Evolutionary conservation across 2,888 invertebrate genomes (phyloP), one percentile per base, ranked within the genome.

Genomic region (Heteromurus nitidus): DNA sequence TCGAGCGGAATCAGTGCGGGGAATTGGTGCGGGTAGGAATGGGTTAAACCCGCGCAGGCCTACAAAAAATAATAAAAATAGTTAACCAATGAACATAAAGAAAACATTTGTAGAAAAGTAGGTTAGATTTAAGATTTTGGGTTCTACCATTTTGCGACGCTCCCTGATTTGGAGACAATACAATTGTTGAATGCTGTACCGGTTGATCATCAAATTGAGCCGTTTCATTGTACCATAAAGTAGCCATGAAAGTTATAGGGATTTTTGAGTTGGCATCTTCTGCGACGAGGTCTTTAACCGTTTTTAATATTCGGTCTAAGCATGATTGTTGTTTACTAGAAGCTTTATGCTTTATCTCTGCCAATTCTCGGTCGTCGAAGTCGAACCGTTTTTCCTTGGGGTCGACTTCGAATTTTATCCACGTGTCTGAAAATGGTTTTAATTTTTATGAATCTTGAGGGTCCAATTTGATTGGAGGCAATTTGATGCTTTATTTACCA

Each of bases 221-320:
- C 3, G 80, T 74, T 18, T 68, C 47, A 69, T 80, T 80, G 30
- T 69, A 80, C 64, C 62, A 62, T 3, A 74, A 9, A 5, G 20
- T 31, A 7, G 69, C 75, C 2, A 20, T 36, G 44, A 75, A 36
- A 3, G 13, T 13, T 0, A 67, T 67, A 0, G 36, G 24, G 42
- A 20, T 20, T 42, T 2, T 3, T n/a, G n/a, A 11, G 22, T 22
- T 42, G n/a, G 18, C 22, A n/a, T 62, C 22, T 18, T 18, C 31
- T 30, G 2, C 30, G 13, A 3, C 5, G 3, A 13, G 58, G 5
- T 16, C 22, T 7, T 3, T 26, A 2, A 9, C 22, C 11, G 31
- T 9, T 31, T 18, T 3, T 31, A 62, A n/a, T 9, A 16, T 20
- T 13, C 13, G 24, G 2, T 31, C 53, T 20, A 26, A 24, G 18